Base-by-base conservation (phyloP, 2,888 invertebrate genomes). In the Diploptera punctata region DNA sequence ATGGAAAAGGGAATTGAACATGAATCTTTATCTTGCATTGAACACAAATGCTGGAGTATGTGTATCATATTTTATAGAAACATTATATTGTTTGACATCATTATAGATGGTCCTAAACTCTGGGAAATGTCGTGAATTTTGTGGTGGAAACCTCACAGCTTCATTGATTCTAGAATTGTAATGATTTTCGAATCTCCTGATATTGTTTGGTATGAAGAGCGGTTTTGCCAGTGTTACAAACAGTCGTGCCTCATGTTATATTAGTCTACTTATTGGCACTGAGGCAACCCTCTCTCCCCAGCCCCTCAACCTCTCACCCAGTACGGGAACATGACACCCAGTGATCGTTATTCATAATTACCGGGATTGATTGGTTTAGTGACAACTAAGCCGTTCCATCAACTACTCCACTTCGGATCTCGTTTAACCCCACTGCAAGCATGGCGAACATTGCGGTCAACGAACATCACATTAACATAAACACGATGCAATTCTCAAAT, bases 271-370 rank as follows among this genome's bases (percentile, higher is more conserved):
- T 70, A 70, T 10, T 49, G 49, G 33, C 13, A 21, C 24, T 5
- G 13, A 38, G 31, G 24, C 43, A 10, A 10, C 31, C 16, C 43
- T 16, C 43, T 57, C 44, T 47, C n/a, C 67, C 71, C n/a, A n/a
- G n/a, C n/a, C n/a, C n/a, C n/a, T n/a, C n/a, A n/a, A n/a, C n/a
- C n/a, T n/a, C n/a, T n/a, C n/a, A n/a, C 71, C 62, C 71, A 38
- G 57, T 71, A 38, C 71, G 67, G 70, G 18, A 70, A 70, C 70
- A 62, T 70, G 70, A 70, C 70, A 62, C 62, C 60, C 47, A 13
- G 52, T 29, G 52, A 71, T 73, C 73, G 71, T 73, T 71, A 73
- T 62, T 73, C 73, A 71, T 68, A 73, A 73, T 73, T 73, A 73
- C 73, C 52, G 68, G 57, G 68, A 73, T 73, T 73, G 73, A 73